Base-by-base conservation (phyloP, 2,888 invertebrate species). In the Polia nebulosa region DNA sequence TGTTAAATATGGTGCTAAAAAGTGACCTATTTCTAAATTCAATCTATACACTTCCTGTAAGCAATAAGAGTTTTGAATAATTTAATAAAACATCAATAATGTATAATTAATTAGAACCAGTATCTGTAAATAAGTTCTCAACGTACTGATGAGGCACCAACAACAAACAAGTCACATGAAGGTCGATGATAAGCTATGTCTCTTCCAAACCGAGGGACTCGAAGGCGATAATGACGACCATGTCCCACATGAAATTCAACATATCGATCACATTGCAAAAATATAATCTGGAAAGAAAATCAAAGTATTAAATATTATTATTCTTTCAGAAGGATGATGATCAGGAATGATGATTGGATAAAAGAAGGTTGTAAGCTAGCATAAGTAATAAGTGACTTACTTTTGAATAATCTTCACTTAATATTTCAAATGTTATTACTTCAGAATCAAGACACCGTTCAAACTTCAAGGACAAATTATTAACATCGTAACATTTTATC, bases 371-470 rank as follows among this genome's bases (percentile, higher is more conserved):
- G n/a, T n/a, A n/a, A n/a, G n/a, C n/a, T n/a, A n/a, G n/a, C n/a
- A n/a, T n/a, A 34, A 8, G 7, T 71, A n/a, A 27, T 13, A 47
- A 27, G n/a, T 55, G 56, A 56, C 69, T 61, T 93, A 98, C 98
- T 97, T 99, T 99, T 81, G 98, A 97, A 89, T 99, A 99, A 93
- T 99, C 99, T 86, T 99, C 99, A 85, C 99, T 98, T 39, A 99
- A 96, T 82, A 98, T 96, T 93, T 98, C 97, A 95, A 99, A 98
- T 75, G 98, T 98, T n/a, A 99, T 97, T 53, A 99, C 98, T 96
- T 99, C 99, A 0, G 99, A 97, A 94, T 99, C 99, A 87, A 99
- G 97, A 89, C 99, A 99, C 78, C 99, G 96, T 93, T 99, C 99
- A 96, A 99, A 99, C 94, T 99, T 99, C 86, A 99, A 96, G 0